Evolutionary conservation across 2,888 invertebrate species (phyloP), one percentile per base, ranked within the genome.

Genomic region (Apantesis nais): DNA sequence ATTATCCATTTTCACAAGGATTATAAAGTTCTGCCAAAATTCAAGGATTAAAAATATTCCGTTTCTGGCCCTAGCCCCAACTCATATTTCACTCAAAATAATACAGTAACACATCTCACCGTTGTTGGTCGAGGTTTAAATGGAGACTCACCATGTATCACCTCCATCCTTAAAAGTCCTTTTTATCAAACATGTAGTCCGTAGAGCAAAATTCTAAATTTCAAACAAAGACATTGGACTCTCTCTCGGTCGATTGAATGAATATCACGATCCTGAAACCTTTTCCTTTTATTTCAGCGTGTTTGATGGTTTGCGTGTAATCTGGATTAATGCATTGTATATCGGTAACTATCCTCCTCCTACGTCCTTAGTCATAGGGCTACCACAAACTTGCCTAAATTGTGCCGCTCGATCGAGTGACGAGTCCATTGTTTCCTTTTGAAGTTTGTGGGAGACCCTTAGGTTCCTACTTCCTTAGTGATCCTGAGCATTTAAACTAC

Each of bases 301-400:
- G 93, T 94, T 92, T 95, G 91, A 94, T 95, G 95, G 94, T 95
- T 92, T 95, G 95, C 94, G 95, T 94, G 90, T 95, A 95, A 94
- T 92, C 92, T 90, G 92, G 93, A 92, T 86, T 87, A 80, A 88
- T 89, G 85, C 87, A 79, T 88, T 85, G 72, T 90, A 86, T 90
- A 89, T 92, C 88, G 94, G 94, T 94, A 94, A 94, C 82, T 94
- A 94, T 90, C 89, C 89, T 85, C 75, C 81, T 82, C 81, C 73
- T 81, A 81, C 76, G 79, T 83, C 78, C 82, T 78, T 76, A 83
- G 76, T 76, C 77, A 74, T 68, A 85, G 89, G 90, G 86, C 91
- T 92, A 79, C 91, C 92, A 93, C 93, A 93, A 93, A 93, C 93
- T 93, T 90, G 63, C 71, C 74, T 62, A 76, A 76, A 78, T 66